Evolutionary conservation across 2,797 vertebrate genomes (phyloP).

Genomic region (Ctenosaura bakeri): DNA sequence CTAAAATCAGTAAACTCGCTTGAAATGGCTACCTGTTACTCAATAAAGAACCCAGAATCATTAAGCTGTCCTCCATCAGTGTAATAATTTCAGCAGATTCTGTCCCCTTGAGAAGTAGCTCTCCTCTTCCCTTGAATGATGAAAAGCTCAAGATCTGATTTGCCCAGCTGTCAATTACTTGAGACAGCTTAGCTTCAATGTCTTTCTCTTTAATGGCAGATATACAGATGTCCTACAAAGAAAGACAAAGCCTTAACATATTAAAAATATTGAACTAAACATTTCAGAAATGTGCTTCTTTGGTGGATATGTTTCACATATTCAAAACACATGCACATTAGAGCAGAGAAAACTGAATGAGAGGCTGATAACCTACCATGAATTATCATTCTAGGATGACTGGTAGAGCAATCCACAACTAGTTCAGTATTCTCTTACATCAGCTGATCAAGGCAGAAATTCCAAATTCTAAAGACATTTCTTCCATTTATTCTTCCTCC

Average conservation of each 20-base stretch:
- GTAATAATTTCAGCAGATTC: conserved; percentile 81
- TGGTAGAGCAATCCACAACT: too few relatives aligned
- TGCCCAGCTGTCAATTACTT: conserved; percentile 79
- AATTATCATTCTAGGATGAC: too few relatives aligned
- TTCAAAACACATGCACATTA: conserved; percentile 1
- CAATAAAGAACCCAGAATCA: conserved; percentile 81
- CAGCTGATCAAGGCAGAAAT: neutral
- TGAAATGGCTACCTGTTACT: conserved; percentile 80
- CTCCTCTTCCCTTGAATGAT: conserved; percentile 80
- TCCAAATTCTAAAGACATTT: too few relatives aligned
- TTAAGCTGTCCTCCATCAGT: conserved; percentile 84
- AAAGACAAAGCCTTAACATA: conserved; percentile 15
- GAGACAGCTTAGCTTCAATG: conserved; percentile 81
- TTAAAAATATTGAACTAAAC: conserved; percentile 34
- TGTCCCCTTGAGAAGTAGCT: conserved; percentile 80
- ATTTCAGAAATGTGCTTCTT: neutral
- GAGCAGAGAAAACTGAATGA: neutral
- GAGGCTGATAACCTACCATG: too few relatives aligned
- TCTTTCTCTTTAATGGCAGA: conserved; percentile 85
- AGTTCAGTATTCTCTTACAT: too few relatives aligned
- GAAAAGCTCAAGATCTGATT: conserved; percentile 80
- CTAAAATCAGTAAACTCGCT: neutral
- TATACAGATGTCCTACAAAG: conserved; percentile 82
- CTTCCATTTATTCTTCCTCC: too few relatives aligned
- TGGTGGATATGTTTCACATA: neutral